Base-by-base conservation (phyloP, 1,140 invertebrate species). In the Diabrotica undecimpunctata region DNA sequence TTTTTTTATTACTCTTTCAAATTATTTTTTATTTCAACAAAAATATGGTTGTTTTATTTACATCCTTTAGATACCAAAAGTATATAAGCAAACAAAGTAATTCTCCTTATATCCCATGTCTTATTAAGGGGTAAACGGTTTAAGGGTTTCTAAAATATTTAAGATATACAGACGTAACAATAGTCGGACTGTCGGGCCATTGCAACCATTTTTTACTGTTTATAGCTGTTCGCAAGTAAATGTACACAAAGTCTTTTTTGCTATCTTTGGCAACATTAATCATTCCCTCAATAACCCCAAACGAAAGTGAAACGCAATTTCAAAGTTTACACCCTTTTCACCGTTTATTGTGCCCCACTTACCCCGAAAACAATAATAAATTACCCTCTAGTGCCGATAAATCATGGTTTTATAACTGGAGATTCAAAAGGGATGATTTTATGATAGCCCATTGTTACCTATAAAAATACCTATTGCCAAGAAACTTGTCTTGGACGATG, bases 401-500 rank as follows among this genome's bases (percentile, higher is more conserved):
- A 74, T 74, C 71, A 74, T 73, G 64, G 65, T 64, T 71, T 70
- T 73, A 67, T 73, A 67, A 66, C 70, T 62, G 56, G 50, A 62
- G 64, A 67, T 41, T 65, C 57, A 66, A 67, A 72, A 68, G 67
- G 68, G 68, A 63, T 65, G 69, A 67, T 70, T 72, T 75, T 70
- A 75, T 67, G 70, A 67, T 63, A 62, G 73, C 63, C 71, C 67
- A 69, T 75, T 75, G 73, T 75, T 75, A 75, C 73, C 73, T 75
- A 70, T 72, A 73, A 75, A 75, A 75, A 73, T 75, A 75, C 73
- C 73, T 75, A 75, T 75, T 69, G 70, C 71, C 54, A 11, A 12
- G 52, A 58, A 67, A 66, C 61, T 67, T 72, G 73, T 74, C 72
- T 70, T 71, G 64, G 61, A 69, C 60, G 67, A 66, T 66, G 64